Conservation (phyloP, 2,113 vertebrate species). For the Plecotus auritus region DNA sequence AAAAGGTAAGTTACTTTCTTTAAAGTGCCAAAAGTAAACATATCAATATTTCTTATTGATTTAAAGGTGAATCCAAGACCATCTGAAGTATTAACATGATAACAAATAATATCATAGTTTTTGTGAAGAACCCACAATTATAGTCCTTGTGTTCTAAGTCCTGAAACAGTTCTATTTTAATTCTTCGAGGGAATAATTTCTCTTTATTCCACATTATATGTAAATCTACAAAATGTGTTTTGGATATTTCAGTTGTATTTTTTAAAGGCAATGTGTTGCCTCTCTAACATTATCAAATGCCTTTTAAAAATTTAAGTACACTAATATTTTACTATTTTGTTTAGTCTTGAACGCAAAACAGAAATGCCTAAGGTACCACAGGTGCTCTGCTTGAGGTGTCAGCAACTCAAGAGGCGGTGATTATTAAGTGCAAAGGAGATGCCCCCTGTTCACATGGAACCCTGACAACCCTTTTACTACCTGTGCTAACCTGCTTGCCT, state of each 20-base stretch:
- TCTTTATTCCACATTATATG: neutral
- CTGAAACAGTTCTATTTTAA: neutral
- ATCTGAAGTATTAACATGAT: neutral
- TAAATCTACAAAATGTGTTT: neutral
- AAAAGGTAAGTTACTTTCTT: neutral
- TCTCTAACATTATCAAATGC: neutral
- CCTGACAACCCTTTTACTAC: neutral
- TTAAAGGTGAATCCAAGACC: neutral
- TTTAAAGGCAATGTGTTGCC: neutral
- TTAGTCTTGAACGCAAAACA: slow-evolving; percentile 22
- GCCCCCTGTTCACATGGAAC: neutral
- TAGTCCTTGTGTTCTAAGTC: neutral
- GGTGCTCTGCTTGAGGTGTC: neutral
- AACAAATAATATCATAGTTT: neutral
- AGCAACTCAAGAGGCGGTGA: neutral
- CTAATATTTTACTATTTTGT: neutral
- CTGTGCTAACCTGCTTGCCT: neutral
- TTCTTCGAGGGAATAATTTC: neutral
- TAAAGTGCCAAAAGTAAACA: neutral
- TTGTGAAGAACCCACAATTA: neutral
- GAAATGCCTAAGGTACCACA: neutral
- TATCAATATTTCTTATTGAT: neutral
- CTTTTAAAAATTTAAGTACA: neutral
- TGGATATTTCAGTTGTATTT: neutral
- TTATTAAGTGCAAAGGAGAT: neutral